Conservation (phyloP, 2,888 invertebrate species). For the Halocaridina rubra region DNA sequence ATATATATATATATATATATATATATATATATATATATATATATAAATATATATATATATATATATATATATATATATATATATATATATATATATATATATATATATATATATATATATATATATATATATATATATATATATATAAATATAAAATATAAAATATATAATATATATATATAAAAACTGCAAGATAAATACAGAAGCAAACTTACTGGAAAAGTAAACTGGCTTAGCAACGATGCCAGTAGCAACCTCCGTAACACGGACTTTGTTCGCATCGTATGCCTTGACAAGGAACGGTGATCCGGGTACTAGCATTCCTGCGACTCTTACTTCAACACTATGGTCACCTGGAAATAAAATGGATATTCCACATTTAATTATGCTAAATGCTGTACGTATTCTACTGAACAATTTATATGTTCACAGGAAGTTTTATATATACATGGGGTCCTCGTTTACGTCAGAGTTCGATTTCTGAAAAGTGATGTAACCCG, state of each 20-base stretch:
- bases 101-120: conserved; percentile 31
- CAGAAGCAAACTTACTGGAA: conserved; percentile 76
- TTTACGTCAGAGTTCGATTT: no score
- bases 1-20: no score
- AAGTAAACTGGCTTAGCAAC: conserved; percentile 95
- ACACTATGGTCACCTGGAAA: conserved; percentile 85
- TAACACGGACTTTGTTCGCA: conserved; percentile 92
- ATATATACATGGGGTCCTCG: no score
- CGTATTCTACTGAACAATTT: no score
- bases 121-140: conserved; percentile 21
- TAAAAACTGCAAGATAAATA: no score
- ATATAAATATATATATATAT: not conserved
- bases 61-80: conserved; percentile 19
- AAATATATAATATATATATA: no score
- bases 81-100: conserved; percentile 27
- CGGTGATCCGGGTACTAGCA: conserved; percentile 93
- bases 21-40: no score
- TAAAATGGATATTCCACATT: no score
- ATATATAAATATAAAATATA: conserved; percentile 30
- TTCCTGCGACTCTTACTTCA: conserved; percentile 79
- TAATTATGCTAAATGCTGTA: no score
- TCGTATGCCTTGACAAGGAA: conserved; percentile 96
- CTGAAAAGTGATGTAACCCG: no score
- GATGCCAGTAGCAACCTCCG: conserved; percentile 89
- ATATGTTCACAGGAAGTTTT: no score